Percentiles rank a stretch among this genome's conserved stretches.
Evolutionary conservation across 2,797 vertebrate genomes (phyloP).

Genomic region (Pantherophis alleghaniensis): DNA sequence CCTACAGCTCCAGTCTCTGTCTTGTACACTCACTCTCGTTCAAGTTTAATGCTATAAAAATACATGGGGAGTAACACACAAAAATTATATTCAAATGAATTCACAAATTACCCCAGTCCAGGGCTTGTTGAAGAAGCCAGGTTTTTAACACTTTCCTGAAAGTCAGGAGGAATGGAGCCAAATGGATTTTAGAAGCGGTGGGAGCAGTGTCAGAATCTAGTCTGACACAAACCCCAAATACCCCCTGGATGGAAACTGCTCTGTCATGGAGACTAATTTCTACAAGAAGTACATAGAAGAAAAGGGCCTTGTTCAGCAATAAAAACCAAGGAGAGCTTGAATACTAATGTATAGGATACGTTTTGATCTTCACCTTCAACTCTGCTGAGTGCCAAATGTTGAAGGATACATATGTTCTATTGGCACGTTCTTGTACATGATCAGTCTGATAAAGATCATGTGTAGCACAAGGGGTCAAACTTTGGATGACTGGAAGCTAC

Average conservation of each 20-base stretch:
- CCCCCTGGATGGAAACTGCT: not conserved
- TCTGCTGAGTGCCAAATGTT: not conserved
- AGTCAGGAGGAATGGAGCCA: not conserved
- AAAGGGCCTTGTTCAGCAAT: not conserved
- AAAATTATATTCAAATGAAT: not conserved
- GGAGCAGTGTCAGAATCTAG: not conserved
- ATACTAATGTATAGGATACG: not conserved
- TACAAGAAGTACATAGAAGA: not conserved
- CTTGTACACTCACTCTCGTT: not conserved
- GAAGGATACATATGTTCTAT: not conserved
- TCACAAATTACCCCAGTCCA: not conserved
- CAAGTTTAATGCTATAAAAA: not conserved
- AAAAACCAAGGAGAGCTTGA: not conserved
- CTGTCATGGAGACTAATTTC: not conserved
- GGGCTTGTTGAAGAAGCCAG: not conserved
- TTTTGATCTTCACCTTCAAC: not conserved
- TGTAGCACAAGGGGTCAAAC: not conserved
- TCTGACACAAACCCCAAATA: not conserved
- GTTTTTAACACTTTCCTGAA: not conserved
- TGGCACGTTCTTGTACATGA: not conserved
- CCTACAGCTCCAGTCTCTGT: not conserved
- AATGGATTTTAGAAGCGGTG: not conserved
- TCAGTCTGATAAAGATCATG: not conserved
- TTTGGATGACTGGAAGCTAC: not conserved
- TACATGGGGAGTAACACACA: not conserved